Evolutionary conservation across 37 sponge, comb jelly and placozoan genomes (phyloP).

Genomic region (Mnemiopsis leidyi): DNA sequence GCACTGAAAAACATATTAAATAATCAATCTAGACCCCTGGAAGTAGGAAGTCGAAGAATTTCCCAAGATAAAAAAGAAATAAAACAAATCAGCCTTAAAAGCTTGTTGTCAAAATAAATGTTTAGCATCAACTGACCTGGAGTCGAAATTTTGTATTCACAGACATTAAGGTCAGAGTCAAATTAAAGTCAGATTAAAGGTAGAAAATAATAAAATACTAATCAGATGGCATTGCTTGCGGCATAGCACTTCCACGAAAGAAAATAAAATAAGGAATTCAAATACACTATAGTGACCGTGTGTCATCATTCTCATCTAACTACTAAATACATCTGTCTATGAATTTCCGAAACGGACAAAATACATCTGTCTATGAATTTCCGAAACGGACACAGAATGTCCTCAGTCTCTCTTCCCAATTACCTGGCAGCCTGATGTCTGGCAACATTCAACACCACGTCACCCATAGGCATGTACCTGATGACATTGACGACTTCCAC

Average conservation of each 20-base stretch:
- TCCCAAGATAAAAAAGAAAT: not conserved
- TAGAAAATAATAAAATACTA: not conserved
- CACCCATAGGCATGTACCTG: slow-evolving; percentile 47
- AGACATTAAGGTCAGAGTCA: not conserved
- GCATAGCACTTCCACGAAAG: too few relatives aligned
- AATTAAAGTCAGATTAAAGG: not conserved
- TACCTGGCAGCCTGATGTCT: not conserved
- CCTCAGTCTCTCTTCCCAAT: not conserved
- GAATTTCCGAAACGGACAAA: not conserved
- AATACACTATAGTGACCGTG: not conserved
- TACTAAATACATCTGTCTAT: not conserved
- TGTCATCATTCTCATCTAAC: not conserved
- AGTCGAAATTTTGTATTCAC: not conserved
- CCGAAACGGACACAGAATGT: not conserved
- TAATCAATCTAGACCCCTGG: too few relatives aligned
- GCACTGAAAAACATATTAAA: too few relatives aligned
- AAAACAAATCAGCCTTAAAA: not conserved
- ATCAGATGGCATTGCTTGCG: too few relatives aligned
- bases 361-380: too few relatives aligned
- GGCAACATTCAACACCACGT: not conserved
- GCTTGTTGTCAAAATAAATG: not conserved
- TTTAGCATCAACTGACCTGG: not conserved
- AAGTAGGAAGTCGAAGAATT: not conserved
- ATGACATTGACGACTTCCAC: slow-evolving; percentile 57
- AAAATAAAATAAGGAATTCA: not conserved